Evolutionary conservation across 2,797 vertebrate species (phyloP).

Genomic region (Melanotaenia trifasciata): DNA sequence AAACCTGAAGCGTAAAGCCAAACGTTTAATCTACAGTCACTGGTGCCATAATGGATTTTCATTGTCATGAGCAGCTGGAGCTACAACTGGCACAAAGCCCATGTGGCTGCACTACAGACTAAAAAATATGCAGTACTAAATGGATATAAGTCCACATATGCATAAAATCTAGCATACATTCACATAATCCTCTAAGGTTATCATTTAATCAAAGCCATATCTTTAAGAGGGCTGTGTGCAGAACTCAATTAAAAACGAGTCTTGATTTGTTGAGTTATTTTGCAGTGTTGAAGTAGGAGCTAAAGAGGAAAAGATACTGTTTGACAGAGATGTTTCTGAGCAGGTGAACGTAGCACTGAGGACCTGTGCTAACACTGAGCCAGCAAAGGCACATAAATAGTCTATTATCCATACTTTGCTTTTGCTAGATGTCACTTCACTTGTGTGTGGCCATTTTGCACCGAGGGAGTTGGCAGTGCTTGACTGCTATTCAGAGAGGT

Average conservation of each 20-base stretch:
- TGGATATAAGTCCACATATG: constrained; percentile 16
- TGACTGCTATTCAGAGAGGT: constrained; percentile 80
- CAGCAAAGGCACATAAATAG: constrained; percentile 30
- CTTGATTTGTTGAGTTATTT: constrained; percentile 13
- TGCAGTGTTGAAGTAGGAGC: background rate
- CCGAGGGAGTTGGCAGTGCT: constrained; percentile 63
- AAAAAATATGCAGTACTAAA: constrained; percentile 12
- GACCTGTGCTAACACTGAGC: constrained; percentile 8
- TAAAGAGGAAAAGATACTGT: constrained; percentile 6
- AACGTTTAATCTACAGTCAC: constrained; percentile 36
- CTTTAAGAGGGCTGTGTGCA: background rate
- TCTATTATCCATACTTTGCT: constrained; percentile 36
- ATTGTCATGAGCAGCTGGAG: constrained; percentile 22
- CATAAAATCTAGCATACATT: constrained; percentile 4
- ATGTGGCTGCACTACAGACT: constrained; percentile 5
- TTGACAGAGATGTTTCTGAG: constrained; percentile 12
- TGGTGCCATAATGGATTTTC: constrained; percentile 31
- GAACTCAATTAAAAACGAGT: constrained; percentile 10
- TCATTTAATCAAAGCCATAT: constrained; percentile 15
- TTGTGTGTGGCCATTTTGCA: constrained; percentile 51
- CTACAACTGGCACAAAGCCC: background rate
- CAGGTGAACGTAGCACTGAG: constrained; percentile 16
- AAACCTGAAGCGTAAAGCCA: constrained; percentile 18
- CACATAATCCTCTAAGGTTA: background rate
- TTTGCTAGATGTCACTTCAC: constrained; percentile 47